Evolutionary conservation across 2,797 vertebrate genomes (phyloP).

Genomic region (Helarctos malayanus): DNA sequence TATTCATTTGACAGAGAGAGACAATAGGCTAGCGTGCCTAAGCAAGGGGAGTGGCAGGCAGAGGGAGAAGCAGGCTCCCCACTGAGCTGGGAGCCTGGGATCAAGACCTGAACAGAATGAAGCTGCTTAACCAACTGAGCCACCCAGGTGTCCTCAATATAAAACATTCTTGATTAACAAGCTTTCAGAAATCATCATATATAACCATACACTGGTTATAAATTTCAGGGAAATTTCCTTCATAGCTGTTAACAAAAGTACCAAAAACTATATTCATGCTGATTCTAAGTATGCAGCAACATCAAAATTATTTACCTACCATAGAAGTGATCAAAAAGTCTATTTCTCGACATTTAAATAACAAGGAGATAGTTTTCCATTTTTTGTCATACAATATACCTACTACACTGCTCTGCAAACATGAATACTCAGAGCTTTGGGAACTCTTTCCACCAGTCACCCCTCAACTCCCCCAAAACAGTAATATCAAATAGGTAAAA

Average conservation of each 20-base stretch:
- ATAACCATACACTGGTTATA: neutral
- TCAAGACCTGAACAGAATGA: neutral
- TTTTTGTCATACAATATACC: neutral
- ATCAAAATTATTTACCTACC: neutral
- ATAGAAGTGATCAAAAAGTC: neutral
- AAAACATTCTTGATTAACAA: neutral
- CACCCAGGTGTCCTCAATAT: neutral
- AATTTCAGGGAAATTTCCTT: conserved; percentile 38
- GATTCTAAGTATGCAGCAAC: conserved; percentile 9
- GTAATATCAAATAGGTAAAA: conserved; percentile 44
- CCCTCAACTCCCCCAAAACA: neutral
- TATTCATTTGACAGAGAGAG: neutral
- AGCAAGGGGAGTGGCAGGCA: neutral
- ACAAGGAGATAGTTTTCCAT: neutral
- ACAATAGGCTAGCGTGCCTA: too few species aligned
- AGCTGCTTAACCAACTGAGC: neutral
- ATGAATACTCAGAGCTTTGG: neutral
- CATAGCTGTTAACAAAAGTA: conserved; percentile 3
- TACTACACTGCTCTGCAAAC: neutral
- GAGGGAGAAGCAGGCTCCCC: neutral
- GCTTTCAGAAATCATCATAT: neutral
- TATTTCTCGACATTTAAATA: conserved; percentile 27
- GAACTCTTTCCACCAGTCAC: neutral
- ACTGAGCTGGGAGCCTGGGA: neutral
- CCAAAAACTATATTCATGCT: conserved; percentile 2